These are phyloP conservation scores for Abrostola triplasia DNA, from an alignment of 2,888 invertebrate species.

Conservation along the genomic window DNA sequence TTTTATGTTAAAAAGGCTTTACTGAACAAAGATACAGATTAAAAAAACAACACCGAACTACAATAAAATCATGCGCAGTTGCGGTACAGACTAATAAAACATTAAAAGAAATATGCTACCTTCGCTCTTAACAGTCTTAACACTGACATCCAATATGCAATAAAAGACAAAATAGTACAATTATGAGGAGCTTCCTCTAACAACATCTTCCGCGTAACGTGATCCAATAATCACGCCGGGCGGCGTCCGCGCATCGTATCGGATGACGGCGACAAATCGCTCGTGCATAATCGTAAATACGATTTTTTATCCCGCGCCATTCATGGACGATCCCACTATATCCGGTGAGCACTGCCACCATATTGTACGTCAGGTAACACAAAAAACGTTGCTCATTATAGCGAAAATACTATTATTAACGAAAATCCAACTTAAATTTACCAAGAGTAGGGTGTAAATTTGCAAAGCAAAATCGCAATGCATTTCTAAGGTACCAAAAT, in stretches of 20 bases:
- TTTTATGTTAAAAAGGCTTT: not conserved
- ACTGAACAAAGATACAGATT: not conserved
- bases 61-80: not conserved
- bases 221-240: slow-evolving; percentile 80
- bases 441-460: slow-evolving; percentile 65
- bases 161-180: slow-evolving; percentile 51
- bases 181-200: slow-evolving; percentile 61
- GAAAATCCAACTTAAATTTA: slow-evolving; percentile 61
- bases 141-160: slow-evolving; percentile 49
- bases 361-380: slow-evolving; percentile 79
- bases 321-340: slow-evolving; percentile 77
- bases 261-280: slow-evolving; percentile 84
- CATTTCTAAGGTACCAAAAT: slow-evolving; percentile 81
- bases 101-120: slow-evolving; percentile 12
- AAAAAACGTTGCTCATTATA: slow-evolving; percentile 79
- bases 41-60: not conserved
- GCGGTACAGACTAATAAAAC: not conserved
- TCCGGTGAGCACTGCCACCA: slow-evolving; percentile 79
- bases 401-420: slow-evolving; percentile 55
- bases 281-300: slow-evolving; percentile 86
- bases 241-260: slow-evolving; percentile 76
- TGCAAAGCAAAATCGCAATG: slow-evolving; percentile 61
- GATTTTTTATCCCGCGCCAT: slow-evolving; percentile 78
- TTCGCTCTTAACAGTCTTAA: slow-evolving; percentile 14
- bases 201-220: slow-evolving; percentile 74